Conservation (phyloP, 2,113 vertebrate species). For the Psammodynastes pulverulentus region DNA sequence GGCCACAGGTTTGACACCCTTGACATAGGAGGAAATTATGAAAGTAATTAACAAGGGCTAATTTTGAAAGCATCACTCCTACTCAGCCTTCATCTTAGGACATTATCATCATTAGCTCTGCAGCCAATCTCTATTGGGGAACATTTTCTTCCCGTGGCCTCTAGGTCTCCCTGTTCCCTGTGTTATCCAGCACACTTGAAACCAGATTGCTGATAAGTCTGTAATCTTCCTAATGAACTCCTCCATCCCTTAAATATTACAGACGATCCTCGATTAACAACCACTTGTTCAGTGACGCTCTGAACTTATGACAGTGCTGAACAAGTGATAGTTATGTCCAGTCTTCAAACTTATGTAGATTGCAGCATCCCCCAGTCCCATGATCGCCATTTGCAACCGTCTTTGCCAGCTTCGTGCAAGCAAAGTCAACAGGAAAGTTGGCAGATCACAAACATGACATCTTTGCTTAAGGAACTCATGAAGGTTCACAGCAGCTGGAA, state of each 20-base stretch:
- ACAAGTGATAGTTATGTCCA: neutral
- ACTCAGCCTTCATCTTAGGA: neutral
- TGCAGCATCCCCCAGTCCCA: neutral
- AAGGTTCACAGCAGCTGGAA: neutral
- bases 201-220: neutral
- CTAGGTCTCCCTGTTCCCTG: neutral
- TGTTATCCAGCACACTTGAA: neutral
- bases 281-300: neutral
- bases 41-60: neutral
- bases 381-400: neutral
- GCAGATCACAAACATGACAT: neutral
- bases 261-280: neutral
- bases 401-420: neutral
- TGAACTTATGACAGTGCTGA: neutral
- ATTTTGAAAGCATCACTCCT: neutral
- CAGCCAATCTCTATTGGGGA: neutral
- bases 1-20: no score
- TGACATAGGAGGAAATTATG: neutral
- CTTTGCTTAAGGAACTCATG: neutral
- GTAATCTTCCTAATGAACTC: neutral
- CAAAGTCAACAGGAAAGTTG: neutral
- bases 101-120: neutral
- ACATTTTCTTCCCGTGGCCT: neutral
- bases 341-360: neutral
- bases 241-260: neutral